Evolutionary conservation across 2,113 vertebrate species (phyloP).

Genomic region (Serilophus lunatus): DNA sequence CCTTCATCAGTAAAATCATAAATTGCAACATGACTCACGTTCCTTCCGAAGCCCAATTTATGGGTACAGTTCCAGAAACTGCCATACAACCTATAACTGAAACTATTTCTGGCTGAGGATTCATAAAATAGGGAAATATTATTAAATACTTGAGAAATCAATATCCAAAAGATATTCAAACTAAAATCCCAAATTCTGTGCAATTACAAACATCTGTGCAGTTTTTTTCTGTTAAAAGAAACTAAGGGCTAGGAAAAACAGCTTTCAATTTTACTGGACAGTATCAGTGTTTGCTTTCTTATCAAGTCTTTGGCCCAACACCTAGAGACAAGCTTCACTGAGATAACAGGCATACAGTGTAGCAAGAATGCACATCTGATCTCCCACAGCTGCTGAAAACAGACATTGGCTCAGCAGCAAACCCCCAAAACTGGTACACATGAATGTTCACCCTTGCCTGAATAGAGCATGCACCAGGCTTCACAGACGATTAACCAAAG

Average conservation of each 20-base stretch:
- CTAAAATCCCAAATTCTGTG: not conserved
- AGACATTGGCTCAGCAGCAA: not conserved
- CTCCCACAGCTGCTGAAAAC: not conserved
- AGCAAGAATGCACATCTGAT: accelerated
- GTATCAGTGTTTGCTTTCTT: not conserved
- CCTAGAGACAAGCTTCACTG: not conserved
- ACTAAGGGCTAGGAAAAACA: not conserved
- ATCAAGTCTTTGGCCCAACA: not conserved
- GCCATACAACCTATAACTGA: not conserved
- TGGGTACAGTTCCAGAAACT: not conserved
- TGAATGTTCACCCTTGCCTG: not conserved
- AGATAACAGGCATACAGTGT: not conserved
- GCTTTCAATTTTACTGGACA: not conserved
- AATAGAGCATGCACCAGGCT: not conserved
- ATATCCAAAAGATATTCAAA: not conserved
- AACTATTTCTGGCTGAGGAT: not conserved
- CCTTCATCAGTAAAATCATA: not conserved
- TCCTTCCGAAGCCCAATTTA: not conserved
- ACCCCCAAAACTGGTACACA: not conserved
- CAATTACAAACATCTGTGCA: not conserved
- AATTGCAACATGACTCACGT: not conserved
- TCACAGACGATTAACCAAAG: not conserved
- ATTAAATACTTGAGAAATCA: not conserved
- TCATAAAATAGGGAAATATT: not conserved
- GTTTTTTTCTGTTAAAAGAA: not conserved